phyloP scores from a whole-genome alignment of 2,888 invertebrate genomes.

The Ramazzottius varieornatus region DNA sequence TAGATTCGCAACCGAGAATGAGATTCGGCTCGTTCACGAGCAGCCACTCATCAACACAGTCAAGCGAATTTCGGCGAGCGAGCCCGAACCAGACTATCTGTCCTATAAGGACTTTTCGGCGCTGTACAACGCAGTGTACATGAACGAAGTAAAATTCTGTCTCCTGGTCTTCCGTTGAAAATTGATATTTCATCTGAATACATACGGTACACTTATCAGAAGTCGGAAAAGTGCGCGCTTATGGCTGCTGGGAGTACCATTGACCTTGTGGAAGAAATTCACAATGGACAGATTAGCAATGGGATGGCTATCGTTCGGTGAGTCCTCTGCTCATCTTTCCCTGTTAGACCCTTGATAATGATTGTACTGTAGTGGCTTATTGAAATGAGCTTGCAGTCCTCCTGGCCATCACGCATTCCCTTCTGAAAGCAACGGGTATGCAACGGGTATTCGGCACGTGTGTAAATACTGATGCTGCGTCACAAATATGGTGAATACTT shows the following conservation, averaged over 20 bases:
- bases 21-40: no score
- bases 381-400: slow-evolving; percentile 14
- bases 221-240: neutral
- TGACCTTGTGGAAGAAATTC: neutral
- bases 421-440: slow-evolving; percentile 8
- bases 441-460: no score
- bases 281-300: neutral
- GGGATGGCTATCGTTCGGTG: neutral
- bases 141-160: neutral
- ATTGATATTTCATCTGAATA: no score
- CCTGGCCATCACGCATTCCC: slow-evolving; percentile 9
- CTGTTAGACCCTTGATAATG: no score
- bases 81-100: no score
- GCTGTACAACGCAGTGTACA: neutral
- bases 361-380: neutral
- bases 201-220: neutral
- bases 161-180: neutral
- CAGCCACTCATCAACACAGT: no score
- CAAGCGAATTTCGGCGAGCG: no score
- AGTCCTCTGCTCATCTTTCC: neutral
- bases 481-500: no score
- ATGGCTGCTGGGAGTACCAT: neutral
- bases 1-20: no score
- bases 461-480: no score
- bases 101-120: neutral